Evolutionary conservation across 1,140 invertebrate genomes (phyloP), one percentile per base, ranked within the genome.

Genomic region (Asobara japonica): DNA sequence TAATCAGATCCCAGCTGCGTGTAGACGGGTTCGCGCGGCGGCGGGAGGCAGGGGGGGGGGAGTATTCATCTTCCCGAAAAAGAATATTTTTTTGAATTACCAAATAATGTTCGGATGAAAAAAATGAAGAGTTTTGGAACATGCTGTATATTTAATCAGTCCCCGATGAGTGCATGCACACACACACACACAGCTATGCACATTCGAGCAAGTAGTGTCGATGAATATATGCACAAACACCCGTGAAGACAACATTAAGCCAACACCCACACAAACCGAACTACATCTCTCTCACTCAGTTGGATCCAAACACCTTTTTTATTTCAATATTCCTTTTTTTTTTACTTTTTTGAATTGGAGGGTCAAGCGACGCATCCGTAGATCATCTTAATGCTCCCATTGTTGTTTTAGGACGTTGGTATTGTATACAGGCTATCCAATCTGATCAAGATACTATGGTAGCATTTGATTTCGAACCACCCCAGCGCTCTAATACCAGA

Each of bases 311-410:
- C 83, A 85, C 85, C 84, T 86, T 86, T 51, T 61, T 29, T 61
- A 25, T 29, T 27, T 29, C n/a, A 13, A 29, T 61, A 29, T 29
- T 61, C 25, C 8, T 51, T 61, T 56, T 61, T 61, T 13, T 0
- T 16, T 13, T 48, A 13, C 10, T 48, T n/a, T 85, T 83, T 85
- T 84, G 81, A 85, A 84, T 85, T 80, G 83, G 83, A 61, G 85
- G 84, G 84, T 86, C 84, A 86, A 86, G 83, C 83, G 82, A 85
- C 80, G 22, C 22, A 56, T 56, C 81, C 80, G 84, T 85, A 86
- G 84, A 86, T 86, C 84, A 86, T 86, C 84, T 85, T 85, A 86
- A 86, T 86, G 83, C 84, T 82, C 85, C 84, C 84, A 86, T 86
- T 86, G 84, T 86, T 86, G 83, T 86, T 86, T 86, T 86, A 86